Evolutionary conservation across 2,888 invertebrate species (phyloP).

Genomic region (Altica lythri): DNA sequence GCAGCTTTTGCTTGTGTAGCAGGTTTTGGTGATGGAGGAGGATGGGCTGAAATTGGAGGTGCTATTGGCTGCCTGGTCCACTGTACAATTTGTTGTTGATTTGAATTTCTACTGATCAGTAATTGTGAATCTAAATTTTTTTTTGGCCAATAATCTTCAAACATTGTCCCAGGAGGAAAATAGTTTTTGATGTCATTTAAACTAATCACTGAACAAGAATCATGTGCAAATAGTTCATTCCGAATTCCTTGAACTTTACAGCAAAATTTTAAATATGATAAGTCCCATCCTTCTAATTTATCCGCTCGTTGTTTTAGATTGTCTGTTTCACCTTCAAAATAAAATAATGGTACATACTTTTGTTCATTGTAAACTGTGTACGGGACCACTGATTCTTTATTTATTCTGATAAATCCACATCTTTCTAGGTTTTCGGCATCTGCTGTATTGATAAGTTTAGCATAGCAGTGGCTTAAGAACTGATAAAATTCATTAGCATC

Average conservation of each 20-base stretch:
- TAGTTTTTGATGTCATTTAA: constrained; percentile 88
- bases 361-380: constrained; percentile 82
- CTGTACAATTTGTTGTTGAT: constrained; percentile 63
- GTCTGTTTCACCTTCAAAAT: constrained; percentile 90
- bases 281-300: constrained; percentile 87
- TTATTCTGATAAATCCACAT: constrained; percentile 90
- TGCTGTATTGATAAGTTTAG: constrained; percentile 72
- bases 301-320: constrained; percentile 86
- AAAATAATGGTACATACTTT: constrained; percentile 90
- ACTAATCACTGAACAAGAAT: constrained; percentile 89
- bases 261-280: constrained; percentile 91
- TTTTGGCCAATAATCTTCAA: constrained; percentile 93
- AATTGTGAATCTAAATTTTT: constrained; percentile 84
- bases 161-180: constrained; percentile 86
- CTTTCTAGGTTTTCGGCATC: constrained; percentile 74
- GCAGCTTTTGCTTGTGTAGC: constrained; percentile 52
- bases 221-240: constrained; percentile 88
- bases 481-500: constrained; percentile 91
- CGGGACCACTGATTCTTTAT: constrained; percentile 91
- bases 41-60: constrained; percentile 68
- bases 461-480: constrained; percentile 87
- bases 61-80: constrained; percentile 80
- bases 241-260: constrained; percentile 93
- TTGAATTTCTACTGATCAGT: constrained; percentile 63
- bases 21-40: constrained; percentile 54